Percentiles rank a stretch among this genome's conserved stretches.
phyloP scores from a whole-genome alignment of 2,797 vertebrate genomes.

The Poecilia velifera region DNA sequence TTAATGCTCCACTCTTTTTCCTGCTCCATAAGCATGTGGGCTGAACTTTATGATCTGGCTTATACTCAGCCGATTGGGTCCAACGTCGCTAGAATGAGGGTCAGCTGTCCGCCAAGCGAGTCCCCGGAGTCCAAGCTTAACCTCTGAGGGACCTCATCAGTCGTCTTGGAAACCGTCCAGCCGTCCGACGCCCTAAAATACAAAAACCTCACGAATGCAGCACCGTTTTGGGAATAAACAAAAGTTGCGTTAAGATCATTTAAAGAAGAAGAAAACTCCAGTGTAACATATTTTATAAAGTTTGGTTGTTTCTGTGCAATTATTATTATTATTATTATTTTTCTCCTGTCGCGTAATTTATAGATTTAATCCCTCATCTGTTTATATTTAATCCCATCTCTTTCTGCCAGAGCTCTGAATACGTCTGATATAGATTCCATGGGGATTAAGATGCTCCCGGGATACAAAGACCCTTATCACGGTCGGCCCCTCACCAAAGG shows the following conservation, averaged over 20 bases:
- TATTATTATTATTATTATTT: not conserved
- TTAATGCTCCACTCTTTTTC: not conserved
- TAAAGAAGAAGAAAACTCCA: not conserved
- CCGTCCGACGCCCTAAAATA: not conserved
- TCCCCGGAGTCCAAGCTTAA: not conserved
- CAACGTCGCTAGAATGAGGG: not conserved
- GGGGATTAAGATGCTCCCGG: conserved; percentile 91
- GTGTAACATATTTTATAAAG: not conserved
- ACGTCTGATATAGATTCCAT: conserved; percentile 84
- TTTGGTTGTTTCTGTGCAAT: not conserved
- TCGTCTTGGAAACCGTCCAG: not conserved
- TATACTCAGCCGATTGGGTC: not conserved
- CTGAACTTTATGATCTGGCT: not conserved
- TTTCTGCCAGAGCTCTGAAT: conserved; percentile 86
- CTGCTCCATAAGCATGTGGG: not conserved
- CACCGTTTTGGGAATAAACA: not conserved
- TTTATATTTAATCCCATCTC: conserved; percentile 2
- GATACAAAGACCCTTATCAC: conserved; percentile 92
- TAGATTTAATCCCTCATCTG: conserved; percentile 19
- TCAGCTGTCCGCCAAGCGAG: not conserved
- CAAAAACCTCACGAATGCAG: not conserved
- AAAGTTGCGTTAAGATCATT: not conserved
- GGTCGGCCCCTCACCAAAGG: conserved; percentile 91
- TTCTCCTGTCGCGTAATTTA: conserved; percentile 6
- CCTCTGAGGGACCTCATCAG: not conserved